Evolutionary conservation across 2,888 invertebrate genomes (phyloP), one percentile per base, ranked within the genome.

Genomic region (Achlya flavicornis): DNA sequence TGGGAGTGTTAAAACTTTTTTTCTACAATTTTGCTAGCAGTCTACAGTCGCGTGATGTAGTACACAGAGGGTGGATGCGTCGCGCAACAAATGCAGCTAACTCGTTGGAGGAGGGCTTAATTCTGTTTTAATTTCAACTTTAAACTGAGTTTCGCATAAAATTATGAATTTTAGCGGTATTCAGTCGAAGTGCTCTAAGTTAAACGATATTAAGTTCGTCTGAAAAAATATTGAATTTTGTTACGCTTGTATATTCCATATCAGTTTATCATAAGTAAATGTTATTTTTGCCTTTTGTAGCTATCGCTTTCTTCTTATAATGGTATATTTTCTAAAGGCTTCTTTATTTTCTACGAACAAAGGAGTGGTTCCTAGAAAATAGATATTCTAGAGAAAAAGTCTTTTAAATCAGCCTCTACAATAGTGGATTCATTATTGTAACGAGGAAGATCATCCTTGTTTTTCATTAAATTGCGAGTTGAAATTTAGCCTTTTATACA

Each of bases 41-140:
- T 53, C 53, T 48, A 33, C 48, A 61, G 14, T n/a, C 16, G 33
- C 14, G 48, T 61, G 48, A 53, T 35, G 43, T 59, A 38, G 53
- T 57, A 33, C 53, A 11, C 35, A n/a, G 26, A 11, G 53, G 58
- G 63, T 59, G 67, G 72, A 74, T 72, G 74, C 77, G 71, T 71
- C 61, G 67, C 69, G 73, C 81, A 78, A 81, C 78, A 76, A 83
- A 82, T 80, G 80, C 78, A 76, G 74, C 78, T 77, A 77, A 77
- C 80, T 78, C 74, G 70, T 61, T 70, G 62, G 76, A 77, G 76
- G 72, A 74, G 71, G 74, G 73, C 75, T 85, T 82, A 81, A 83
- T 80, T 79, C 77, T 76, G 77, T 81, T 84, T 83, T 80, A 85
- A 86, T 86, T 84, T 78, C 70, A 77, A 80, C 78, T 81, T 79